phyloP scores from a whole-genome alignment of 2,113 vertebrate species.

The Phocoena phocoena region DNA sequence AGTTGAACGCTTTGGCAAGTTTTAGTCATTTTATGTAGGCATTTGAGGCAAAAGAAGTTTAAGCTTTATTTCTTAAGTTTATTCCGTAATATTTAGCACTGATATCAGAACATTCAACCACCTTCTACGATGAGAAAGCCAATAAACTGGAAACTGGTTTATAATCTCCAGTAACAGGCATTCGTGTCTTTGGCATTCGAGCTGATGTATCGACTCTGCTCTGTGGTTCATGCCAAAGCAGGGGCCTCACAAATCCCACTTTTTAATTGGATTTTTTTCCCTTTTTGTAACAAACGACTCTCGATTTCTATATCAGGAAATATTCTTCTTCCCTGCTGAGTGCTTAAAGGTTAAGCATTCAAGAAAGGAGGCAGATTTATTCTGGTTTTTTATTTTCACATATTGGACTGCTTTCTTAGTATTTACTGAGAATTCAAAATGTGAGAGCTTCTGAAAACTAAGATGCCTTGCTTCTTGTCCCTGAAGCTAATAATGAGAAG shows the following conservation, averaged over 20 bases:
- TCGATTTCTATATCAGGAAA: conserved; percentile 64
- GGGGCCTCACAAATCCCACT: conserved; percentile 70
- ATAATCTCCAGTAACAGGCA: conserved; percentile 52
- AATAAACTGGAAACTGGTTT: conserved; percentile 49
- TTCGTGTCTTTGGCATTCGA: conserved; percentile 44
- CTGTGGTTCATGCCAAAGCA: conserved; percentile 48
- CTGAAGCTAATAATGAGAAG: not conserved
- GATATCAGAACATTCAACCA: conserved; percentile 41
- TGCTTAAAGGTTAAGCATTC: conserved; percentile 54
- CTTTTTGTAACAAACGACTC: conserved; percentile 60
- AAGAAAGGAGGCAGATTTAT: conserved; percentile 40
- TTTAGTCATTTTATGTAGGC: not conserved
- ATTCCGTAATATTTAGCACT: conserved; percentile 41
- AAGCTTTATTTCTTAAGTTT: not conserved
- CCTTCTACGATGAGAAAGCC: conserved; percentile 39
- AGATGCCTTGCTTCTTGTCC: not conserved
- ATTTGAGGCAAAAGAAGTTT: conserved; percentile 42
- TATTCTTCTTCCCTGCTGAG: conserved; percentile 60
- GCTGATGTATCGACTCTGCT: conserved; percentile 45
- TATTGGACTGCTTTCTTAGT: conserved; percentile 11
- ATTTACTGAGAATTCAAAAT: conserved; percentile 45
- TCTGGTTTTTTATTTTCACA: conserved; percentile 57
- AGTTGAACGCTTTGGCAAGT: not conserved
- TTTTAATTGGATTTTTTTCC: conserved; percentile 75
- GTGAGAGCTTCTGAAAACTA: conserved; percentile 8